These are phyloP conservation scores for Oryzias woworae DNA, from an alignment of 2,113 vertebrate species.

Conservation along the genomic window DNA sequence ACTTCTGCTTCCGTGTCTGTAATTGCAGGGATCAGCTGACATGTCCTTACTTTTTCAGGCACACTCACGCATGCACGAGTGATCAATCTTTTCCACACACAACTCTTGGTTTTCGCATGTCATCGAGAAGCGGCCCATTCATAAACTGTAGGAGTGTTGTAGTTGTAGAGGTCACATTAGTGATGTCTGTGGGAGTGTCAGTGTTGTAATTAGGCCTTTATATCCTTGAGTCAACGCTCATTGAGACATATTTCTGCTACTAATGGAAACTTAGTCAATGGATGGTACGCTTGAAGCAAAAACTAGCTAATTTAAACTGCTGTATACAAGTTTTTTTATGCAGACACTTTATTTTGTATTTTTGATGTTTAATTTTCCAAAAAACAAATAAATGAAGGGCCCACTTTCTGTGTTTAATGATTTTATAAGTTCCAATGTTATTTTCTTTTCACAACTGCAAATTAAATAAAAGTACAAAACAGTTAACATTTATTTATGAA, in stretches of 20 bases:
- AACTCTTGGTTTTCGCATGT: background rate
- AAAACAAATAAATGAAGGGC: too few species aligned
- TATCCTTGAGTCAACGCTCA: background rate
- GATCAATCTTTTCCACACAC: slow-evolving; percentile 4
- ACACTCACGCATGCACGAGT: background rate
- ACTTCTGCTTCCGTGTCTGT: slow-evolving; percentile 45
- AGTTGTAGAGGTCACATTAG: background rate
- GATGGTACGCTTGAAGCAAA: too few species aligned
- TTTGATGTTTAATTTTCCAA: too few species aligned
- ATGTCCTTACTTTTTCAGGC: background rate
- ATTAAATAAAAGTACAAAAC: too few species aligned
- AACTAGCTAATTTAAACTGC: too few species aligned
- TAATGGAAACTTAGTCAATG: slow-evolving; percentile 2
- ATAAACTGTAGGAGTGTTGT: slow-evolving; percentile 6
- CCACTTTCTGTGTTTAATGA: too few species aligned
- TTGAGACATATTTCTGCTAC: background rate
- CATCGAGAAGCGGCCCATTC: slow-evolving; percentile 16
- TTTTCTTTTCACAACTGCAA: too few species aligned
- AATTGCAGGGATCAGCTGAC: slow-evolving; percentile 11
- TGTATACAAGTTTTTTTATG: too few species aligned
- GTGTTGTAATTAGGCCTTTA: background rate
- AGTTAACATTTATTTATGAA: too few species aligned
- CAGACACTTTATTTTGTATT: too few species aligned
- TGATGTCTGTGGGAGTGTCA: slow-evolving; percentile 10
- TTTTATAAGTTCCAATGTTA: too few species aligned